A percentile compares a stretch with the other conserved stretches of the same genome.
Evolutionary conservation across 2,113 vertebrate species (phyloP).

Genomic region (Gobio gobio): DNA sequence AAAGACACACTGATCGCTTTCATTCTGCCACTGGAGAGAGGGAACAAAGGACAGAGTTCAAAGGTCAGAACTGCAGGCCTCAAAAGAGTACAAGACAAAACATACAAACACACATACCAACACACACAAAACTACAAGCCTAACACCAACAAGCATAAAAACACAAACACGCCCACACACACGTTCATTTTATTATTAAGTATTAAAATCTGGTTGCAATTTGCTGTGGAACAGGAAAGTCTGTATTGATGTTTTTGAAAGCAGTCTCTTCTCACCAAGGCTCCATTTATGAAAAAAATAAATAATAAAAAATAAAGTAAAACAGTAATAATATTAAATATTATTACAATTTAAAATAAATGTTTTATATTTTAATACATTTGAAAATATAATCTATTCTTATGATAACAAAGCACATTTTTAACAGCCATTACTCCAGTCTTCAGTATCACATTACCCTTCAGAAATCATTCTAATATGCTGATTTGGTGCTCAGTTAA

Average conservation of each 20-base stretch:
- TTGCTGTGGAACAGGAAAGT: background rate
- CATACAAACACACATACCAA: conserved; percentile 53
- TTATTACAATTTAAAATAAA: background rate
- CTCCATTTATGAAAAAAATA: background rate
- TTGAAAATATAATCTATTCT: background rate
- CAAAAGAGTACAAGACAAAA: conserved; percentile 54
- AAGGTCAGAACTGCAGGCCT: conserved; percentile 55
- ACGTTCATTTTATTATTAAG: conserved; percentile 11
- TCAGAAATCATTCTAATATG: background rate
- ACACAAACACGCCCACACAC: conserved; percentile 28
- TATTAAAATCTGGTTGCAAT: conserved; percentile 25
- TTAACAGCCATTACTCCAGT: background rate
- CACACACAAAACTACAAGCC: conserved; percentile 38
- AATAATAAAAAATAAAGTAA: too few relatives aligned
- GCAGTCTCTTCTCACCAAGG: background rate
- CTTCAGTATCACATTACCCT: background rate
- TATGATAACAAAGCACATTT: background rate
- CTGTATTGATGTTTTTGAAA: background rate
- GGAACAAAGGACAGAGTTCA: conserved; percentile 52
- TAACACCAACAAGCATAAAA: conserved; percentile 17
- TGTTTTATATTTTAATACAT: background rate
- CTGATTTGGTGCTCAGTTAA: background rate
- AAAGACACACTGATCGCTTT: conserved; percentile 33
- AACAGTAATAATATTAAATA: background rate
- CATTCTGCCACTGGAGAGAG: conserved; percentile 52